Evolutionary conservation across 1,140 invertebrate species (phyloP), one percentile per base, ranked within the genome.

Genomic region (Brachionus sp.): DNA sequence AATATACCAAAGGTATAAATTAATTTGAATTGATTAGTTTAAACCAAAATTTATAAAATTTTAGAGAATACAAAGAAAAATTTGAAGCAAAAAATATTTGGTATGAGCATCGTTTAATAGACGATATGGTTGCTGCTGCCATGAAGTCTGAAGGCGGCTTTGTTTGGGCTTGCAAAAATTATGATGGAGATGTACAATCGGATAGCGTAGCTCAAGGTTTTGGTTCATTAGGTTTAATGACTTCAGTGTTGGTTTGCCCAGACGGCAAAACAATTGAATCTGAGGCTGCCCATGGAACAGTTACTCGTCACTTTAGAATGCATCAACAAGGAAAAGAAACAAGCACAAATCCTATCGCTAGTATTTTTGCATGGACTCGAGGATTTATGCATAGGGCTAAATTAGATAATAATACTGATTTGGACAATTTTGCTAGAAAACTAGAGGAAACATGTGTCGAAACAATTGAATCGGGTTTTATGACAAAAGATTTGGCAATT

Each of bases 91-190:
- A 92, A 35, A 92, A 92, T 23, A 93, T 98, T 84, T 98, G 95
- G 95, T 99, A 99, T 87, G 96, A 98, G 88, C 97, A 99, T 89
- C 92, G 97, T 82, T 90, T 99, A n/a, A 99, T 99, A 89, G 97
- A 99, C 88, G 97, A 99, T 86, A 99, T 98, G 97, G 97, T 99
- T 5, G 97, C 97, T 13, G 97, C 98, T 88, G 93, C 93, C 4
- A 94, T 99, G 92, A 99, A 99, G 89, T 96, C 95, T 0, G 93
- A 95, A 85, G 97, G 98, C 85, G 97, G 96, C 77, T 99, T 98
- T 90, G 96, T 99, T 0, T 99, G 97, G 97, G 95, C 96, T 23
- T 95, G 97, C 89, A 99, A 99, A 89, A 99, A 99, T 89, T 99
- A 99, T 87, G 97, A 99, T 88, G 97, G 97, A 68, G 97, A 99